Percentiles rank a stretch among this genome's conserved stretches.
phyloP scores from a whole-genome alignment of 2,113 vertebrate species.

The Neodontobutis hainanensis region DNA sequence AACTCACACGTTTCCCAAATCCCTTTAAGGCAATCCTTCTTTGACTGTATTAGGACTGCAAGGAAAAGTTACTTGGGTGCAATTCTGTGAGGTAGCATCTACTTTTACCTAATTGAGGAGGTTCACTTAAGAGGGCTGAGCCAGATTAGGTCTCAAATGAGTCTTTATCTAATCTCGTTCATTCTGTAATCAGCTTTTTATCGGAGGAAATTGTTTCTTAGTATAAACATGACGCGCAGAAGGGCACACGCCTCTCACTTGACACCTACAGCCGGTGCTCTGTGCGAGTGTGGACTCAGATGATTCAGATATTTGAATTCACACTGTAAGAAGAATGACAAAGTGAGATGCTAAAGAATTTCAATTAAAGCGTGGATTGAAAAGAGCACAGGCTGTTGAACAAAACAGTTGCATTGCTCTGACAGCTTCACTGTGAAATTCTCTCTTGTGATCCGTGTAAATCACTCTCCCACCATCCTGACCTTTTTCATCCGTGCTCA shows the following conservation, averaged over 20 bases:
- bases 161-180: slow-evolving; percentile 63
- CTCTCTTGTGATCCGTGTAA: slow-evolving; percentile 38
- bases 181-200: slow-evolving; percentile 54
- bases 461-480: slow-evolving; percentile 58
- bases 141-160: slow-evolving; percentile 55
- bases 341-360: slow-evolving; percentile 36
- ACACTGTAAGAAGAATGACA: slow-evolving; percentile 15
- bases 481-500: slow-evolving; percentile 64
- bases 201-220: slow-evolving; percentile 46
- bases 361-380: slow-evolving; percentile 28
- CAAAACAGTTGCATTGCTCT: slow-evolving; percentile 48
- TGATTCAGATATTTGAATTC: slow-evolving; percentile 33
- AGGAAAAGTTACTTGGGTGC: slow-evolving; percentile 51
- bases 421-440: slow-evolving; percentile 46
- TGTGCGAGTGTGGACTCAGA: slow-evolving; percentile 14
- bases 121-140: slow-evolving; percentile 49
- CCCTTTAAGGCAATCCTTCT: slow-evolving; percentile 41
- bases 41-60: slow-evolving; percentile 52
- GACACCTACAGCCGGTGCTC: slow-evolving; percentile 66
- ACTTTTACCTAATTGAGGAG: slow-evolving; percentile 22
- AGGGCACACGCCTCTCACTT: slow-evolving; percentile 61
- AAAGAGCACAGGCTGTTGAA: slow-evolving; percentile 36
- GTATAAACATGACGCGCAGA: slow-evolving; percentile 52
- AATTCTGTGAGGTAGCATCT: slow-evolving; percentile 21
- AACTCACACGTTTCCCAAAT: slow-evolving; percentile 32